These are phyloP conservation scores for Pristis pectinata DNA, from an alignment of 2,797 vertebrate species.

Conservation along the genomic window DNA sequence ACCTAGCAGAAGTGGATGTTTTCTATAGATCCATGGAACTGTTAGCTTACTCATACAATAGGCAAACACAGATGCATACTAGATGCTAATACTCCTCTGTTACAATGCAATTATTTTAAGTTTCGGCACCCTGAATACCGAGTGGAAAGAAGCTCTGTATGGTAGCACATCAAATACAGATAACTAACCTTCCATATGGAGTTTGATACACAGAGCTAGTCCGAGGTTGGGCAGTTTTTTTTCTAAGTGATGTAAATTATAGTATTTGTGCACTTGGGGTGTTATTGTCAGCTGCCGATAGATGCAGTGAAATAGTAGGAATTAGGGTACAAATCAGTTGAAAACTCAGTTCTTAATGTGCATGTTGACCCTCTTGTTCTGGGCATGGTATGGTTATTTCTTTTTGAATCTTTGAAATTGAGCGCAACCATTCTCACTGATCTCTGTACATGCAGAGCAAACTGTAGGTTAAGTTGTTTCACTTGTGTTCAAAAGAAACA, in stretches of 20 bases:
- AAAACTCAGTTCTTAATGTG: constrained; percentile 22
- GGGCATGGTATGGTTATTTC: constrained; percentile 23
- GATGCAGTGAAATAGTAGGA: constrained; percentile 26
- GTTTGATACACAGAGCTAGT: constrained; percentile 14
- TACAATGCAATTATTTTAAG: constrained; percentile 22
- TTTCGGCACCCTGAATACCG: neutral
- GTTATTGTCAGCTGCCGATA: constrained; percentile 16
- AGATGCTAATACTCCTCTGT: constrained; percentile 10
- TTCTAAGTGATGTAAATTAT: constrained; percentile 19
- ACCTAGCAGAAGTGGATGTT: constrained; percentile 32
- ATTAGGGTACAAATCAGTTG: constrained; percentile 7
- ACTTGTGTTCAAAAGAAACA: constrained; percentile 23
- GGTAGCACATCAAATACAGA: neutral
- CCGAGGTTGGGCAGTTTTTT: constrained; percentile 29
- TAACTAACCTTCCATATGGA: neutral
- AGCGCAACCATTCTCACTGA: neutral
- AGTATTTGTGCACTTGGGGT: constrained; percentile 31
- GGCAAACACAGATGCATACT: constrained; percentile 16
- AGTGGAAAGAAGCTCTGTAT: constrained; percentile 22
- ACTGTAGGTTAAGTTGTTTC: constrained; percentile 28
- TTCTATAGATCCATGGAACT: constrained; percentile 28
- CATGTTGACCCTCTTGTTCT: constrained; percentile 36
- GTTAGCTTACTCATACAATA: constrained; percentile 22
- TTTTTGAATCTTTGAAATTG: neutral
- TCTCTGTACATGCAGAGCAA: constrained; percentile 14